Conservation (phyloP, 1,140 invertebrate genomes). For the Sweltsa coloradensis region DNA sequence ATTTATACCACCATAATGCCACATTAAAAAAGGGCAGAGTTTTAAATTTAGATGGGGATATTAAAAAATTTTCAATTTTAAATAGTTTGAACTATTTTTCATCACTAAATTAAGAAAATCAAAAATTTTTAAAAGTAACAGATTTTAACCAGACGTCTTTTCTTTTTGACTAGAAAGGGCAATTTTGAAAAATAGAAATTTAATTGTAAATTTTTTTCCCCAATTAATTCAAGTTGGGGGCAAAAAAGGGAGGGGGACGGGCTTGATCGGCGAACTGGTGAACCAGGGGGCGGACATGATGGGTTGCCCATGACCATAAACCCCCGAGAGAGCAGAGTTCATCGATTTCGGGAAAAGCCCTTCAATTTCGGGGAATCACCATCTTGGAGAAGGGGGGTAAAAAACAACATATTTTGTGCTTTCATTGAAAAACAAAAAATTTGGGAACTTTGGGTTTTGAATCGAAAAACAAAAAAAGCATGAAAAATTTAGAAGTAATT, state of each 20-base stretch:
- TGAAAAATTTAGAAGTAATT: no score
- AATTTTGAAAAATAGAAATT: background rate
- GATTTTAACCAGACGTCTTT: conserved; percentile 11
- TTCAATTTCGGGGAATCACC: conserved; percentile 97
- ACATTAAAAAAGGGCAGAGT: background rate
- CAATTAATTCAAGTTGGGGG: conserved; percentile 42
- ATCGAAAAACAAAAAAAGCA: no score
- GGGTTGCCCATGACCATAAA: conserved; percentile 94
- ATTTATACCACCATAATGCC: background rate
- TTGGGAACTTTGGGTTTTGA: no score
- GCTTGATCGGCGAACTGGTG: conserved; percentile 90
- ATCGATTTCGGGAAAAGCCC: conserved; percentile 99
- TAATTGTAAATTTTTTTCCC: conserved; percentile 11
- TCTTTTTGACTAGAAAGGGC: conserved; percentile 14
- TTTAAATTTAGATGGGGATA: no score
- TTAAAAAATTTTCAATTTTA: no score
- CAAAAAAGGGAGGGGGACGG: conserved; percentile 93
- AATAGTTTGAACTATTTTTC: no score
- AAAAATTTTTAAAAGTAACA: background rate
- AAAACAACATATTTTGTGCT: no score
- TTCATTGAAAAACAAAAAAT: no score
- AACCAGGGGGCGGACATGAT: conserved; percentile 93
- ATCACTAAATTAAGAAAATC: background rate
- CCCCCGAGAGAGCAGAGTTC: conserved; percentile 91
- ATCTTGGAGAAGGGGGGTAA: conserved; percentile 87